Evolutionary conservation across 2,888 invertebrate genomes (phyloP), one percentile per base, ranked within the genome.

Genomic region (Pocota personata): DNA sequence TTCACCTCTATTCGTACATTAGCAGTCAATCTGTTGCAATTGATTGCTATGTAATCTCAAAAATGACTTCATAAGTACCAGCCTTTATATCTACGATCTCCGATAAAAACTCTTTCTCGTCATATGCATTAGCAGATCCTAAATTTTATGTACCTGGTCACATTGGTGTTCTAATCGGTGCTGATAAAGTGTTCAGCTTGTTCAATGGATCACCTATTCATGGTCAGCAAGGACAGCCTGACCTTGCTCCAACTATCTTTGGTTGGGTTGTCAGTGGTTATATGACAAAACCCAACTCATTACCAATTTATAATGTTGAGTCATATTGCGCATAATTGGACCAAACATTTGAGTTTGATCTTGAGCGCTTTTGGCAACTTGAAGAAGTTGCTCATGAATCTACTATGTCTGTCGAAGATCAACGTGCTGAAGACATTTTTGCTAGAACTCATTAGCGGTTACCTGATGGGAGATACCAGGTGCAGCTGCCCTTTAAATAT

Each of bases 41-140:
- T 2, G 24, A 72, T n/a, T 72, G 46, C 10, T 14, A 57, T 12
- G 35, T 72, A 27, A 46, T 72, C 16, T 60, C 72, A 21, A 72
- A 72, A n/a, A 24, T 60, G 1, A 60, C 60, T 10, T 72, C 72
- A 3, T 8, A 58, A 16, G 10, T 60, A 5, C 58, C 71, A 24
- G 46, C 35, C 3, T 48, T 32, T 30, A 48, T 48, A 12, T 3
- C 57, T 7, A 19, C 19, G 10, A 32, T 71, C 8, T 16, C 10
- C 12, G 14, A 50, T 27, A 4, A 1, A n/a, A 40, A 62, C 10
- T 7, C 16, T 0, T 30, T 73, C 10, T 12, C 40, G 8, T 30
- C 73, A 10, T 64, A 52, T 19, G 8, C 14, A 24, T 19, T 73
- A 10, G 50, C 62, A 52, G 73, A 62, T 2, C 52, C 62, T 27